A percentile compares a stretch with the other conserved stretches of the same genome.
These are phyloP conservation scores for Polypterus senegalus DNA, from an alignment of 2,113 vertebrate genomes.

Conservation along the genomic window DNA sequence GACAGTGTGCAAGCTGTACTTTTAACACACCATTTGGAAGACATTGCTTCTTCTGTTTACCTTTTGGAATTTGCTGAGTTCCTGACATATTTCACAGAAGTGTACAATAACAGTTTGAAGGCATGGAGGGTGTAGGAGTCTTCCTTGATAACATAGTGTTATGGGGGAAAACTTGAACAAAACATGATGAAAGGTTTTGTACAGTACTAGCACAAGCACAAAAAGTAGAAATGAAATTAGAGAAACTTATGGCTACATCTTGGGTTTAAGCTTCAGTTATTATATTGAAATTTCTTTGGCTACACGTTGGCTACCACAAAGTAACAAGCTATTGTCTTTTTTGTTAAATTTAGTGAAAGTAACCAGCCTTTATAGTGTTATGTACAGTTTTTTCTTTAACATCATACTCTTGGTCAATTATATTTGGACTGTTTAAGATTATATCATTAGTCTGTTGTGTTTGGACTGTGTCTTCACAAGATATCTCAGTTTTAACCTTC, in stretches of 20 bases:
- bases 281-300: too few relatives aligned
- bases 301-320: too few relatives aligned
- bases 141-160: constrained; percentile 8
- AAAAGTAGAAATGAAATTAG: background rate
- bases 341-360: too few relatives aligned
- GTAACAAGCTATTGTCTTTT: too few relatives aligned
- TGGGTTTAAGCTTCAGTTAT: background rate
- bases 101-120: constrained; percentile 3
- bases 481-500: too few relatives aligned
- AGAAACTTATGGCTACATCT: background rate
- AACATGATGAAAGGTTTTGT: constrained; percentile 2
- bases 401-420: too few relatives aligned
- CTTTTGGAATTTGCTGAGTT: background rate
- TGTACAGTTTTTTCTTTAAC: too few relatives aligned
- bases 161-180: constrained; percentile 5
- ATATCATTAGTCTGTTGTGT: too few relatives aligned
- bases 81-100: constrained; percentile 5
- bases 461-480: too few relatives aligned
- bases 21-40: background rate
- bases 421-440: too few relatives aligned
- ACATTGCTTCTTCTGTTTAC: background rate
- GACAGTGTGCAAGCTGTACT: background rate
- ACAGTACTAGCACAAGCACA: constrained; percentile 1
- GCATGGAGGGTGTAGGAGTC: background rate
- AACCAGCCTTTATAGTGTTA: too few relatives aligned